Evolutionary conservation across 2,797 vertebrate genomes (phyloP), one percentile per base, ranked within the genome.

Genomic region (Chiroxiphia lanceolata): DNA sequence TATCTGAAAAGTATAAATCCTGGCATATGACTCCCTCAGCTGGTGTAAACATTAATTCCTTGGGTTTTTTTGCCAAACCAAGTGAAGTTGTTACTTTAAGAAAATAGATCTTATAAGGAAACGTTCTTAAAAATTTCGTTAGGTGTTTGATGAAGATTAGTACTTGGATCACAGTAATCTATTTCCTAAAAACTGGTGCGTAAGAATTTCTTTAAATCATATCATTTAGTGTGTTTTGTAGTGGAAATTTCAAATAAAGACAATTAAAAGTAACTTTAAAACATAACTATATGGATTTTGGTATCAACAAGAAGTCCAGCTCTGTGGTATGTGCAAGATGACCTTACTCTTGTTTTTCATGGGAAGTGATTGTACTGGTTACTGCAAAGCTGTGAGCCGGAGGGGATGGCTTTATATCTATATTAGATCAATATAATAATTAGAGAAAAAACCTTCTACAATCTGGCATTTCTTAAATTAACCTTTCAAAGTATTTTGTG

Each of bases 401-500:
- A 94, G 48, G 34, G 31, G 13, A 34, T 83, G 56, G 34, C 44
- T 93, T 92, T 70, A 15, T 82, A 71, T 91, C 83, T 83, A 3
- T 63, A 38, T 82, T 68, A 83, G 77, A 90, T 81, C 59, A 63
- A 47, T 68, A 63, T 80, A 31, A 38, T 74, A 87, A 87, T 92
- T 77, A 89, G 60, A 77, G 63, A 36, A 61, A 92, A 83, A 74
- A 13, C 1, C 3, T 81, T 61, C 26, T 50, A 38, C 25, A 77
- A 33, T 65, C 42, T 86, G 59, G 40, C 47, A 36, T 56, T 31
- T 59, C 69, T 94, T 87, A 70, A 90, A 91, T 94, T 92, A 85
- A 85, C 69, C 45, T 93, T 94, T 90, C 71, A 72, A 44, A 89
- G 20, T 69, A 31, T 89, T 86, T 88, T 93, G n/a, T 75, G 45